Conservation (phyloP, 2,797 vertebrate genomes). For the Orientallactaga sibirica region DNA sequence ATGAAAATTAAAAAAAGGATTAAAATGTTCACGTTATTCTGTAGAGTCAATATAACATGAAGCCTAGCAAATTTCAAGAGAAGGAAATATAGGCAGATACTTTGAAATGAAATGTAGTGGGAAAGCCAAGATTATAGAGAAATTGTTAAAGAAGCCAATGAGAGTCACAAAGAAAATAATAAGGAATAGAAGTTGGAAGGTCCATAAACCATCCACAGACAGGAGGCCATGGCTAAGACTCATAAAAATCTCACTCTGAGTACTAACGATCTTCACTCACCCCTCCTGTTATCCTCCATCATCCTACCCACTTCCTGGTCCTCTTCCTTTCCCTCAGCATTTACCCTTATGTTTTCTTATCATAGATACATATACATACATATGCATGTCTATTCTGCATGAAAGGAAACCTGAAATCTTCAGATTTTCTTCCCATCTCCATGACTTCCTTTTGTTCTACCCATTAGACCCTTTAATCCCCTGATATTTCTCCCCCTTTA, state of each 20-base stretch:
- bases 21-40: not conserved
- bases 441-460: not conserved
- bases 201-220: not conserved
- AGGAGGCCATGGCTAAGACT: not conserved
- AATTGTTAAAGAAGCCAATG: not conserved
- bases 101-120: not conserved
- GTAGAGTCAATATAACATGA: slow-evolving; percentile 9
- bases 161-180: not conserved
- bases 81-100: not conserved
- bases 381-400: not conserved
- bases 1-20: not conserved
- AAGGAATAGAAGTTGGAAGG: not conserved
- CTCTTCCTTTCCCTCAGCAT: not conserved
- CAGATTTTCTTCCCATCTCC: not conserved
- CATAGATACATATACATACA: no score
- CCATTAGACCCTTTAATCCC: not conserved
- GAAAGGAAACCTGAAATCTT: not conserved
- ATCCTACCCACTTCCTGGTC: not conserved
- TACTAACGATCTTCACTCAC: not conserved
- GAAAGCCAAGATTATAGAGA: not conserved
- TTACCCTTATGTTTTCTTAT: not conserved
- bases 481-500: not conserved
- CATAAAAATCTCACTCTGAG: not conserved
- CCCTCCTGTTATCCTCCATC: not conserved
- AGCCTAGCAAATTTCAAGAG: not conserved